phyloP scores from a whole-genome alignment of 2,113 vertebrate species.

The Pollachius pollachius region DNA sequence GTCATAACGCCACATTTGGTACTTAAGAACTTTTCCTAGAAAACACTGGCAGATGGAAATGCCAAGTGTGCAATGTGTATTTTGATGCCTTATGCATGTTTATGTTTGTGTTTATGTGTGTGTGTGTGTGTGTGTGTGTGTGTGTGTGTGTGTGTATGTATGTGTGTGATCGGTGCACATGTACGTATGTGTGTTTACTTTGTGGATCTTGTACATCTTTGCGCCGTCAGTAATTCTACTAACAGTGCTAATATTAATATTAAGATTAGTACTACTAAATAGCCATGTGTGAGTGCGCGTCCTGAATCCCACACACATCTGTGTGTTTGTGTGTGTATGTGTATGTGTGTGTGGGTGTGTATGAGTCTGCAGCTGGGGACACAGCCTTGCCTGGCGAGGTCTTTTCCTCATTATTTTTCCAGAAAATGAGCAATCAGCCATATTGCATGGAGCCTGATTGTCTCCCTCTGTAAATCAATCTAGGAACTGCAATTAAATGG shows the following conservation, averaged over 20 bases:
- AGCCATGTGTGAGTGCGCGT: conserved; percentile 18
- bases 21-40: conserved; percentile 68
- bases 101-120: conserved; percentile 24
- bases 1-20: conserved; percentile 67
- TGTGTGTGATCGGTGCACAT: conserved; percentile 13
- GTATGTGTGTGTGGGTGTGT: conserved; percentile 11
- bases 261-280: too few species aligned
- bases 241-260: too few species aligned
- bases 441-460: conserved; percentile 71
- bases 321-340: conserved; percentile 23
- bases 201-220: too few species aligned
- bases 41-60: conserved; percentile 57
- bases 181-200: conserved; percentile 5
- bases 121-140: neutral
- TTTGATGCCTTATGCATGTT: conserved; percentile 24
- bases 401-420: conserved; percentile 75
- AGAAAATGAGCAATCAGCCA: conserved; percentile 75
- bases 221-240: too few species aligned
- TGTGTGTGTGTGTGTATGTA: conserved; percentile 9
- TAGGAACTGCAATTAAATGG: conserved; percentile 80
- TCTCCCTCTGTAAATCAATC: conserved; percentile 79
- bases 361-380: conserved; percentile 49
- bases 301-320: neutral
- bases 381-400: conserved; percentile 58
- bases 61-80: conserved; percentile 41